Conservation (phyloP, 1,140 invertebrate genomes). For the Cydia splendana region DNA sequence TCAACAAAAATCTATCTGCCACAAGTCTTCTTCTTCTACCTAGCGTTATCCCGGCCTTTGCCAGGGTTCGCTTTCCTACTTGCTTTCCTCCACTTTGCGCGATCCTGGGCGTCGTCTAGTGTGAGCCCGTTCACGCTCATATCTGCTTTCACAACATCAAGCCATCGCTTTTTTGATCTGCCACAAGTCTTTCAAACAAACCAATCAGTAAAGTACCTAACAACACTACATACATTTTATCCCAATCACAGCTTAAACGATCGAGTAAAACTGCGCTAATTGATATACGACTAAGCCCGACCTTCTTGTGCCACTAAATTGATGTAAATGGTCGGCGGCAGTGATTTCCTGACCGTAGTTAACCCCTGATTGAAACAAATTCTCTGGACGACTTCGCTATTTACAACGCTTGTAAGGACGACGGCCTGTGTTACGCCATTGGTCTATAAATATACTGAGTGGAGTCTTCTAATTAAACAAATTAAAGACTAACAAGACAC, state of each 20-base stretch:
- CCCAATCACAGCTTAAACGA: not conserved
- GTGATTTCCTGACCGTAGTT: constrained; percentile 11
- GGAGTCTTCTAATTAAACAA: not conserved
- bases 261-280: constrained; percentile 14
- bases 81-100: too few relatives aligned
- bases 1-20: too few relatives aligned
- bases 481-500: not conserved
- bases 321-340: constrained; percentile 9
- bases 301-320: not conserved
- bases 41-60: too few relatives aligned
- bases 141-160: too few relatives aligned
- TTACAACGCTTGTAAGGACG: not conserved
- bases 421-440: not conserved
- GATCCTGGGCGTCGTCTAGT: too few relatives aligned
- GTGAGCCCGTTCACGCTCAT: too few relatives aligned
- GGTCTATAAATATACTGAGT: not conserved
- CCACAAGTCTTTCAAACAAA: not conserved
- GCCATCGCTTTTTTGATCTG: too few relatives aligned
- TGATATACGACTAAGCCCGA: constrained; percentile 6
- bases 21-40: too few relatives aligned
- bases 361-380: constrained; percentile 14
- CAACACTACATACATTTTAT: not conserved
- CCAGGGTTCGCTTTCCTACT: too few relatives aligned
- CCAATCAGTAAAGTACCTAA: not conserved
- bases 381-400: not conserved